A percentile compares a stretch with the other conserved stretches of the same genome.
Conservation (phyloP, 2,797 vertebrate genomes). For the Parauchenoglanis punctatus region DNA sequence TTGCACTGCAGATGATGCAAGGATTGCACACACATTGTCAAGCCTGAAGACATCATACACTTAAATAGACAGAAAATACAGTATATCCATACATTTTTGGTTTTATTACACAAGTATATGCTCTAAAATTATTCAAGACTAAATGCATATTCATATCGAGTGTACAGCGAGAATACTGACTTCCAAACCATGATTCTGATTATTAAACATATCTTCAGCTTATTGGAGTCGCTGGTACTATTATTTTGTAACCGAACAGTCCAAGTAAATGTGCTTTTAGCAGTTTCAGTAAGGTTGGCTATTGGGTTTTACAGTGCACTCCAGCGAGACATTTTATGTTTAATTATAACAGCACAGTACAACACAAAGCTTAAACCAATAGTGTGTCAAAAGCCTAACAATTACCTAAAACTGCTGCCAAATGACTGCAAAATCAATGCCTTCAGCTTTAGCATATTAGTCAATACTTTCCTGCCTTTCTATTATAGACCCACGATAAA, state of each 20-base stretch:
- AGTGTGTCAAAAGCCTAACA: background rate
- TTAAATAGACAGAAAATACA: background rate
- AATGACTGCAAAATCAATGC: background rate
- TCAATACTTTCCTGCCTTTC: background rate
- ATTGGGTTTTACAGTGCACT: background rate
- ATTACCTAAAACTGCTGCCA: background rate
- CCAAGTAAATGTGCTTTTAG: background rate
- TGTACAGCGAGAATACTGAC: background rate
- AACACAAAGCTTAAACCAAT: background rate
- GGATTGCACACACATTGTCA: slow-evolving; percentile 19
- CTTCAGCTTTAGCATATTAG: background rate
- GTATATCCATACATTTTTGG: background rate
- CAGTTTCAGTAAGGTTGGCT: background rate
- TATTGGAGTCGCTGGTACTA: background rate
- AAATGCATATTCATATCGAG: background rate
- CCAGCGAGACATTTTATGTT: background rate
- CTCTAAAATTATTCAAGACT: background rate
- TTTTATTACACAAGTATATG: background rate
- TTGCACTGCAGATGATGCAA: slow-evolving; percentile 33
- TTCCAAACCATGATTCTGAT: background rate
- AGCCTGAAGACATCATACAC: slow-evolving; percentile 5
- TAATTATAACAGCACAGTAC: background rate
- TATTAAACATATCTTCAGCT: background rate
- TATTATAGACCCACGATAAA: background rate
- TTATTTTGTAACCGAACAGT: background rate